phyloP scores from a whole-genome alignment of 2,113 vertebrate genomes.

The Cacatua alba region DNA sequence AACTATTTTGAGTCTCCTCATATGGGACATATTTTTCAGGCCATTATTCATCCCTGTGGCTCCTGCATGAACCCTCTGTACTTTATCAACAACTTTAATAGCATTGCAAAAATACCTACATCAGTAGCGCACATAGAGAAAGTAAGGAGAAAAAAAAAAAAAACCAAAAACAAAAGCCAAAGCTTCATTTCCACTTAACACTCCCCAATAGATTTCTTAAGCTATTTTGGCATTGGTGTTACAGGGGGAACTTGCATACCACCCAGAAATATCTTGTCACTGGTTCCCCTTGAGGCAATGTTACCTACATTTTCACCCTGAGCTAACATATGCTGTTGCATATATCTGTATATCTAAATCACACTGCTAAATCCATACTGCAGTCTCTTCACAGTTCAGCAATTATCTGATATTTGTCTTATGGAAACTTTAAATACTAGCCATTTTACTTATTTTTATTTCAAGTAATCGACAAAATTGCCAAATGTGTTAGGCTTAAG shows the following conservation, averaged over 20 bases:
- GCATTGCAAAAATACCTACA: not conserved
- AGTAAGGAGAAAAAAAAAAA: not conserved
- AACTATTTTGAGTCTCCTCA: not conserved
- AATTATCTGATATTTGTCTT: not conserved
- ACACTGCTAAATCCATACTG: not conserved
- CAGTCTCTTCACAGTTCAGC: not conserved
- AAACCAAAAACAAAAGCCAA: fast-evolving
- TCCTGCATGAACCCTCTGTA: not conserved
- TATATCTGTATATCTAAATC: not conserved
- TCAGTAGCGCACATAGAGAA: not conserved
- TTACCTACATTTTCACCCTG: not conserved
- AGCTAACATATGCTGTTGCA: not conserved
- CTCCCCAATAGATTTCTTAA: not conserved
- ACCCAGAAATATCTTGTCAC: not conserved
- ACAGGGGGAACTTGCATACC: not conserved
- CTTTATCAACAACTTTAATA: not conserved
- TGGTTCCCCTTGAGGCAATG: not conserved
- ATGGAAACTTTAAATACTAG: not conserved
- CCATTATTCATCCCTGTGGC: not conserved
- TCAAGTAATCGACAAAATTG: not conserved
- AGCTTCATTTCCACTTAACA: not conserved
- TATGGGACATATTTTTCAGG: not conserved
- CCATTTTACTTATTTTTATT: not conserved
- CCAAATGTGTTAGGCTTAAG: not conserved
- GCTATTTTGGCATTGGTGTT: not conserved